These are phyloP conservation scores for Danionella dracula DNA, from an alignment of 2,797 vertebrate species.

Conservation along the genomic window DNA sequence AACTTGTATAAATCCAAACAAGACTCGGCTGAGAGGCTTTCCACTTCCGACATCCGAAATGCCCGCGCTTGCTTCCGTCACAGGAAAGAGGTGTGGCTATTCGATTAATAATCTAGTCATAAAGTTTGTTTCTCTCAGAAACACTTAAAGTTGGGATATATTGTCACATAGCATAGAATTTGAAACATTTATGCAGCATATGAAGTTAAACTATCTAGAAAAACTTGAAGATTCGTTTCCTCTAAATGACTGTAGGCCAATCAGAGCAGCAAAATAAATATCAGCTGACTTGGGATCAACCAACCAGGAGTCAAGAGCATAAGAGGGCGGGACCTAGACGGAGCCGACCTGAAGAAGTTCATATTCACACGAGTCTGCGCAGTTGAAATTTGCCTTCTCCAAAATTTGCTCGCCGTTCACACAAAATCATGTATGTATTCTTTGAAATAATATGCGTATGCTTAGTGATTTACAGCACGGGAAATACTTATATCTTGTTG, in stretches of 20 bases:
- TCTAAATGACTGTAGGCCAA: neutral
- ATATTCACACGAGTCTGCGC: too few relatives aligned
- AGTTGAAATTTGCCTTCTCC: too few relatives aligned
- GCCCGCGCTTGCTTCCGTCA: constrained; percentile 17
- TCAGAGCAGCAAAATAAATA: neutral
- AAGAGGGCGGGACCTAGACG: too few relatives aligned
- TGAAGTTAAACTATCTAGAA: too few relatives aligned
- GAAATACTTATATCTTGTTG: too few relatives aligned
- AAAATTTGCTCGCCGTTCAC: too few relatives aligned
- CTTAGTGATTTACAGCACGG: too few relatives aligned
- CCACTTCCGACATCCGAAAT: neutral
- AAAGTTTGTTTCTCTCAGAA: neutral
- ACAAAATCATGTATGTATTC: neutral
- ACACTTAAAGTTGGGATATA: neutral
- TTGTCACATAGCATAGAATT: neutral
- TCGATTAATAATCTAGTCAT: neutral
- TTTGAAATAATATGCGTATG: neutral
- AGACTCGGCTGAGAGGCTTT: too few relatives aligned
- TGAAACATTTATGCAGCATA: neutral
- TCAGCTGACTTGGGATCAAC: neutral
- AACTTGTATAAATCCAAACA: too few relatives aligned
- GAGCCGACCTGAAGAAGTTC: too few relatives aligned
- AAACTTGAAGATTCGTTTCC: too few relatives aligned
- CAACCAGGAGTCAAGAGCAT: too few relatives aligned
- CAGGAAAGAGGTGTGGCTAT: neutral